These are phyloP conservation scores for Nemotelus nigrinus DNA, from an alignment of 2,888 invertebrate genomes.

Conservation along the genomic window DNA sequence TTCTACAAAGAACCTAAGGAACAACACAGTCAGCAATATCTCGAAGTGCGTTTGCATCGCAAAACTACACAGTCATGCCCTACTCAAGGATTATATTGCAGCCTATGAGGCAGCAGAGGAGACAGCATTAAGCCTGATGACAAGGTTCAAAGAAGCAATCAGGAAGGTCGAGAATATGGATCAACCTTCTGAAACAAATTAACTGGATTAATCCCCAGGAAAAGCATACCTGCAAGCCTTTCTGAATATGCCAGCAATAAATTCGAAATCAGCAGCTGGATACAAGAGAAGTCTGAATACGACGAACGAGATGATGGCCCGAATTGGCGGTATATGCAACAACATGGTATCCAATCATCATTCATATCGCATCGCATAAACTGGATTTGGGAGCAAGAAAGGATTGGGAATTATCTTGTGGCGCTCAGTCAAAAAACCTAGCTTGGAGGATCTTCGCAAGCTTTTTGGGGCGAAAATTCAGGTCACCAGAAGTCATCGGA, in stretches of 20 bases:
- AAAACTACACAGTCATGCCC: neutral
- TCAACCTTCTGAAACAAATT: neutral
- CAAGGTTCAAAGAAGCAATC: neutral
- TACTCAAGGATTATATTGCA: conserved; percentile 4
- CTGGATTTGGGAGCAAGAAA: too few species aligned
- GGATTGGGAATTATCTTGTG: too few species aligned
- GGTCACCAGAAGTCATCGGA: too few species aligned
- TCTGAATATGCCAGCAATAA: neutral
- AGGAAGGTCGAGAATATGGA: neutral
- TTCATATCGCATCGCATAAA: too few species aligned
- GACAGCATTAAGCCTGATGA: neutral
- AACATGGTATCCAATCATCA: too few species aligned
- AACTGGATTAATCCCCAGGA: neutral
- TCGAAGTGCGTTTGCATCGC: neutral
- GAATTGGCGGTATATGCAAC: neutral
- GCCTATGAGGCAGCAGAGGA: conserved; percentile 7
- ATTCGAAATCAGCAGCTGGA: neutral
- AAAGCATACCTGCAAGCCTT: too few species aligned
- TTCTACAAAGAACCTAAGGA: neutral
- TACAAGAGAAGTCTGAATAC: neutral
- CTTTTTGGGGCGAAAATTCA: too few species aligned
- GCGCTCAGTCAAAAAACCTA: too few species aligned
- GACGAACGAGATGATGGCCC: neutral
- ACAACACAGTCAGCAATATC: neutral
- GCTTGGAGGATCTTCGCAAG: too few species aligned